phyloP scores from a whole-genome alignment of 2,888 invertebrate species.

The Holacanthella duospinosa region DNA sequence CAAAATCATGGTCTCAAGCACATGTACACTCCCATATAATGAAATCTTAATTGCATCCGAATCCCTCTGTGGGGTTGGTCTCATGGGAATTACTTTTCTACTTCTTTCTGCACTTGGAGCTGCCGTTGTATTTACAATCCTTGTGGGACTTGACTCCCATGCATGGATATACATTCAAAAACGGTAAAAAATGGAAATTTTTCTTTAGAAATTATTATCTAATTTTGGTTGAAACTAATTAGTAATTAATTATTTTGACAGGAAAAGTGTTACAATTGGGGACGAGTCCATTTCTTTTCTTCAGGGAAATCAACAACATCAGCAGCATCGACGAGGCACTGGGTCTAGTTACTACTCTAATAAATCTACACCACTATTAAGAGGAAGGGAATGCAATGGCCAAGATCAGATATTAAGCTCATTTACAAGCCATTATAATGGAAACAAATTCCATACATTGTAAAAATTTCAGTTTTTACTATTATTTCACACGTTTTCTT shows the following conservation, averaged over 20 bases:
- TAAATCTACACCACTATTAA: background rate
- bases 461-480: background rate
- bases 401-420: background rate
- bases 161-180: slow-evolving; percentile 94
- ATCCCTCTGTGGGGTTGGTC: slow-evolving; percentile 31
- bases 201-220: background rate
- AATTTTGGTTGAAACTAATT: no score
- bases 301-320: background rate
- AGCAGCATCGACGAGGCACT: slow-evolving; percentile 2
- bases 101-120: slow-evolving; percentile 74
- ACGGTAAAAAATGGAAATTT: slow-evolving; percentile 51
- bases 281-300: slow-evolving; percentile 1
- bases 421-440: background rate
- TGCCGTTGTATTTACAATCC: slow-evolving; percentile 77
- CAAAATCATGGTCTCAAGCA: background rate
- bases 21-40: background rate
- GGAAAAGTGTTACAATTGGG: background rate
- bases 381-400: background rate
- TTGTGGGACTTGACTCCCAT: slow-evolving; percentile 89
- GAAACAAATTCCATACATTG: background rate
- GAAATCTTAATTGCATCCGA: slow-evolving; percentile 25
- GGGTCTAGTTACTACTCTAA: slow-evolving; percentile 4
- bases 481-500: background rate
- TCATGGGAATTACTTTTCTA: slow-evolving; percentile 66
- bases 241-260: no score